Conservation (phyloP, 2,888 invertebrate species). For the Epistrophella euchroma region DNA sequence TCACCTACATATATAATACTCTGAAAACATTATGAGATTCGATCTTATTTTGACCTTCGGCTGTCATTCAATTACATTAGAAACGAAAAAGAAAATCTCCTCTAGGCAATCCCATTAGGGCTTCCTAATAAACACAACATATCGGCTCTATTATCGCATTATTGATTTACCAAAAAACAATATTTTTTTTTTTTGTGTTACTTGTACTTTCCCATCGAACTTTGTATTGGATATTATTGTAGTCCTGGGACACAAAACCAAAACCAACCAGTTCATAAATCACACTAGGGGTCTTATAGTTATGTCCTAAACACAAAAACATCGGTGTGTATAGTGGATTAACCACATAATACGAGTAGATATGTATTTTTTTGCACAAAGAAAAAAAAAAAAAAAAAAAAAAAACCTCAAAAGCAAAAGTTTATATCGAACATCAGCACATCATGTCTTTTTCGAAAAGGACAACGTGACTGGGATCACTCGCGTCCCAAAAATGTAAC, state of each 20-base stretch:
- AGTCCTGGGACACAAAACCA: conserved; percentile 68
- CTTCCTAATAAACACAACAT: conserved; percentile 45
- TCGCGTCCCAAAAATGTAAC: conserved; percentile 38
- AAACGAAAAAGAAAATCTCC: conserved; percentile 27
- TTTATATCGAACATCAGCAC: conserved; percentile 70
- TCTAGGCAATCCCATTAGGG: conserved; percentile 45
- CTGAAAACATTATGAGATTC: conserved; percentile 5
- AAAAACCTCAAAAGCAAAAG: conserved; percentile 42
- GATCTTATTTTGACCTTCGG: conserved; percentile 35
- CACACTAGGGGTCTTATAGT: conserved; percentile 42
- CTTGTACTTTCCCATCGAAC: not conserved
- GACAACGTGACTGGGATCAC: conserved; percentile 72
- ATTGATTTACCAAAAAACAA: conserved; percentile 66
- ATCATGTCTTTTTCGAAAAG: conserved; percentile 51
- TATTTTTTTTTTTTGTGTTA: conserved; percentile 60
- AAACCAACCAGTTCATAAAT: conserved; percentile 67
- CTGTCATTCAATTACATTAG: conserved; percentile 58
- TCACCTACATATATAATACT: too few relatives aligned
- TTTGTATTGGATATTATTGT: conserved; percentile 57
- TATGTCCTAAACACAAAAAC: conserved; percentile 7
- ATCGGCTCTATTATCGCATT: conserved; percentile 60
- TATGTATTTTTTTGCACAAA: not conserved
- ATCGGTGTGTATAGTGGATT: conserved; percentile 59
- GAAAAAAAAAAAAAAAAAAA: not conserved
- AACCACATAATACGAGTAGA: conserved; percentile 59